phyloP scores from a whole-genome alignment of 37 sponge, comb jelly and placozoan species.

The Mnemiopsis leidyi region DNA sequence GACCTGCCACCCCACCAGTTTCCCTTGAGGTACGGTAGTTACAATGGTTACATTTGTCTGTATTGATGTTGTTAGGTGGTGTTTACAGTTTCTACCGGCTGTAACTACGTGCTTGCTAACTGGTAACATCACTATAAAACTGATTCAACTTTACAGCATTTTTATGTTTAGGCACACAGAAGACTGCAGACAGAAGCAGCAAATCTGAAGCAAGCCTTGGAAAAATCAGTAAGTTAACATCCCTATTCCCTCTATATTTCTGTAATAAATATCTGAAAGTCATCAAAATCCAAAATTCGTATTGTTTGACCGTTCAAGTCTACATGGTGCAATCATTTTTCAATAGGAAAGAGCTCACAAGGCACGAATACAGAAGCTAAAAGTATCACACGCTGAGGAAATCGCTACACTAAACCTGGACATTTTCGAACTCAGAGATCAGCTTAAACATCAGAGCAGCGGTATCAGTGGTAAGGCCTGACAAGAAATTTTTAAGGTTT shows the following conservation, averaged over 20 bases:
- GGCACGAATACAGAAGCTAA: neutral
- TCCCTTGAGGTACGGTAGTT: slow-evolving; percentile 50
- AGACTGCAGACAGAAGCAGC: slow-evolving; percentile 10
- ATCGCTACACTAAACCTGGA: slow-evolving; percentile 32
- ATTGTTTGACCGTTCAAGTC: neutral
- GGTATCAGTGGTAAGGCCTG: no score
- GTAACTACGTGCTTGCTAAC: no score
- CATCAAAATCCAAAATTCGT: neutral
- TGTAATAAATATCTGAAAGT: no score
- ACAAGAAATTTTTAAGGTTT: no score
- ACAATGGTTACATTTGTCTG: no score
- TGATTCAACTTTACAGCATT: no score
- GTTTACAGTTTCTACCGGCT: no score
- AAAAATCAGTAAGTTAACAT: slow-evolving; percentile 18
- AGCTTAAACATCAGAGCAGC: neutral
- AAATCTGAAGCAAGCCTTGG: neutral
- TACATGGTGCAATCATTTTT: no score
- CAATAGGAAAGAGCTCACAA: slow-evolving; percentile 17
- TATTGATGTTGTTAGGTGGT: no score
- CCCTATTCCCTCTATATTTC: no score
- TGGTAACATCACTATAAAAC: no score
- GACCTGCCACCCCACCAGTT: slow-evolving; percentile 42
- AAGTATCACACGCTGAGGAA: neutral
- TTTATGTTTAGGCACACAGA: neutral
- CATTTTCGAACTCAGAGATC: slow-evolving; percentile 41